Evolutionary conservation across 2,113 vertebrate genomes (phyloP).

Genomic region (Astatotilapia flaviijosephi): DNA sequence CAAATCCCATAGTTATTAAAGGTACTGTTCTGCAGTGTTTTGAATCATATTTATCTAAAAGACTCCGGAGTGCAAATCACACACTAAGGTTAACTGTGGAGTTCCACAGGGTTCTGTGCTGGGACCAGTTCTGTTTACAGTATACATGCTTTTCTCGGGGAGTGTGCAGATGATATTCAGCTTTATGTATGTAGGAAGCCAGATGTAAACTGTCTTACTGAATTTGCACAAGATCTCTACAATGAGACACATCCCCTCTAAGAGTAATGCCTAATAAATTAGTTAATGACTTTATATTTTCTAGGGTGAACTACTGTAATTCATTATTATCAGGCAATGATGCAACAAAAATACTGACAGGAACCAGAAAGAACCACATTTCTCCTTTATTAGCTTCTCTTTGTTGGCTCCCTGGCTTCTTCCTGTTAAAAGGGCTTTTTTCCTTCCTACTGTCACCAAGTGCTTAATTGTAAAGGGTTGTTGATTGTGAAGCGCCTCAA

Average conservation of each 20-base stretch:
- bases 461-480: background rate
- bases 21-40: background rate
- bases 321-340: background rate
- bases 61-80: rapidly evolving
- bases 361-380: background rate
- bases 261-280: background rate
- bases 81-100: background rate
- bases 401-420: background rate
- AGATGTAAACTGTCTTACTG: background rate
- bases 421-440: background rate
- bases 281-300: background rate
- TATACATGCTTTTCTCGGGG: background rate
- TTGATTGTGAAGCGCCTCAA: rapidly evolving
- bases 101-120: background rate
- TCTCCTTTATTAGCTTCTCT: background rate
- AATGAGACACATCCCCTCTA: background rate
- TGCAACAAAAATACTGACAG: background rate
- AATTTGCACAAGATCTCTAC: background rate
- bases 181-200: background rate
- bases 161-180: background rate
- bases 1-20: rapidly evolving
- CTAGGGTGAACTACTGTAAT: rapidly evolving
- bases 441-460: background rate
- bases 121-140: background rate
- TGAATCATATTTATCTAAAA: background rate